Conservation (phyloP, 2,113 vertebrate genomes). For the Ciconia boyciana region DNA sequence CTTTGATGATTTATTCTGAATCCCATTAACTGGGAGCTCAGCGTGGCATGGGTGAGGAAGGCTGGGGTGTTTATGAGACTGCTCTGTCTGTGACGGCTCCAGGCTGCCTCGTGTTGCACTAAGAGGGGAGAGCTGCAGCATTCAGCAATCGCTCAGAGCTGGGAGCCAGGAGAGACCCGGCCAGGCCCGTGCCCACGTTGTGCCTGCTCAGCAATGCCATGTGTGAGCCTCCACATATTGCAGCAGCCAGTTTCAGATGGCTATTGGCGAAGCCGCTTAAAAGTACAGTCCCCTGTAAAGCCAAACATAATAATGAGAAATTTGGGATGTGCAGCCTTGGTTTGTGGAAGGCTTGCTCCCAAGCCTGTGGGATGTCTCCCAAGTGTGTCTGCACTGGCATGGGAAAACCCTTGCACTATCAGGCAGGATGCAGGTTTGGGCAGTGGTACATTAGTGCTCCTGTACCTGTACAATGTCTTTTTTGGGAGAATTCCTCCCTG, state of each 20-base stretch:
- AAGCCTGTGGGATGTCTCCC: neutral
- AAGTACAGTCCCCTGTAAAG: neutral
- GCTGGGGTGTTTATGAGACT: neutral
- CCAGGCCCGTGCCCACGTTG: rapidly evolving
- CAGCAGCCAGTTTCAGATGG: neutral
- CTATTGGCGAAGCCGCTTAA: neutral
- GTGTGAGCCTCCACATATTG: rapidly evolving
- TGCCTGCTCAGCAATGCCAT: neutral
- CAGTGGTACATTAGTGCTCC: rapidly evolving
- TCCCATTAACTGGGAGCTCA: neutral
- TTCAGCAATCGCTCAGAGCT: rapidly evolving
- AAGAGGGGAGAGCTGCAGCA: neutral
- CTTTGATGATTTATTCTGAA: neutral
- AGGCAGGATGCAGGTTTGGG: neutral
- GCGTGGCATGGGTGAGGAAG: neutral
- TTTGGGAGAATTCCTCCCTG: neutral
- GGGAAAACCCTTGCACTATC: neutral
- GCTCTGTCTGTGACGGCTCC: neutral
- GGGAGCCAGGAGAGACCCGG: neutral
- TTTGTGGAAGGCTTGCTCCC: neutral
- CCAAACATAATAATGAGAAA: neutral
- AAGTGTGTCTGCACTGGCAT: neutral
- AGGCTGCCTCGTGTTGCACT: neutral
- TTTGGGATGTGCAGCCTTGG: neutral
- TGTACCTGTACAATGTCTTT: neutral